Conservation (phyloP, 2,797 vertebrate genomes). For the Gastrophryne carolinensis region DNA sequence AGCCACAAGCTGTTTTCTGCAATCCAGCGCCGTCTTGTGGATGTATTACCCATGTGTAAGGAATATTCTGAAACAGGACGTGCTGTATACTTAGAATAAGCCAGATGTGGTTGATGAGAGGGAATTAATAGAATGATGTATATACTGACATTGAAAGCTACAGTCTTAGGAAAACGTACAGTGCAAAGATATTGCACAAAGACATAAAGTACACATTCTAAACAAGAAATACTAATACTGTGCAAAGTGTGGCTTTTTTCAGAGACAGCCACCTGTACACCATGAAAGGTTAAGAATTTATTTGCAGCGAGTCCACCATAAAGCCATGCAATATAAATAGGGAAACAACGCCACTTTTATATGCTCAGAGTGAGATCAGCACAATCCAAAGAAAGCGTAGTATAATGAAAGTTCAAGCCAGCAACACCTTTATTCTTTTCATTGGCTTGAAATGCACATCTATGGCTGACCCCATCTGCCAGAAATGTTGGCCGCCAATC, state of each 20-base stretch:
- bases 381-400: background rate
- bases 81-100: no score
- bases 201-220: background rate
- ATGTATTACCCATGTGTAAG: no score
- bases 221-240: constrained; percentile 40
- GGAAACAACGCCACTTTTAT: constrained; percentile 48
- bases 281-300: constrained; percentile 50
- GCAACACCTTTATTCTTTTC: constrained; percentile 68
- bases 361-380: constrained; percentile 57
- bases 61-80: no score
- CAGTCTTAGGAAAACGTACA: background rate
- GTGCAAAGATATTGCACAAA: constrained; percentile 17
- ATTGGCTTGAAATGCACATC: background rate
- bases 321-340: constrained; percentile 65
- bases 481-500: constrained; percentile 27
- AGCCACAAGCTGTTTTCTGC: no score
- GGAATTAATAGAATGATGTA: background rate
- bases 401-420: constrained; percentile 59
- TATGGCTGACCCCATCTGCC: constrained; percentile 39
- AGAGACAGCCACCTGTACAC: constrained; percentile 44
- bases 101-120: background rate
- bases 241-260: constrained; percentile 42
- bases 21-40: no score
- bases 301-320: constrained; percentile 52
- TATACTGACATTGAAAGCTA: background rate